Conservation (phyloP, 1,140 invertebrate genomes). For the Thaumatotibia leucotreta region DNA sequence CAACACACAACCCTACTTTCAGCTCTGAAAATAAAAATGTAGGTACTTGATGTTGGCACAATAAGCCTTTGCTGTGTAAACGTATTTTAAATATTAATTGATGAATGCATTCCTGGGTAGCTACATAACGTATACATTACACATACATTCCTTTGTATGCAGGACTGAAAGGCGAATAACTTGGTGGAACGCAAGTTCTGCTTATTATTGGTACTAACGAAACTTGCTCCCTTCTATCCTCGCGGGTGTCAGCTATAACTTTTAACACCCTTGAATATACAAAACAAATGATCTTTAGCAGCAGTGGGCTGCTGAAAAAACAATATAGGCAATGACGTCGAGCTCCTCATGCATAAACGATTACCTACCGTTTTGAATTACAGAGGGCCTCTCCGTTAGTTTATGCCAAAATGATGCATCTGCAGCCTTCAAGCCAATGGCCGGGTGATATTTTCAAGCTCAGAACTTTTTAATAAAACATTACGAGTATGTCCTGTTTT, state of each 20-base stretch:
- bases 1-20: no score
- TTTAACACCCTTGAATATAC: neutral
- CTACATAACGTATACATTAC: no score
- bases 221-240: neutral
- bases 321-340: neutral
- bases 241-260: neutral
- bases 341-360: slow-evolving; percentile 17
- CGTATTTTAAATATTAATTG: no score
- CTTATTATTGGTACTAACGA: neutral
- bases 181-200: no score
- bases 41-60: no score
- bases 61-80: no score
- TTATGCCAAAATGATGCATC: slow-evolving; percentile 24
- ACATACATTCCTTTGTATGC: no score
- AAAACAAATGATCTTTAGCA: neutral
- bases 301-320: neutral
- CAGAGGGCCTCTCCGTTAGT: neutral
- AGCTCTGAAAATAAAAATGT: no score
- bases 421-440: slow-evolving; percentile 23
- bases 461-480: slow-evolving; percentile 28
- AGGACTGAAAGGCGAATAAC: no score
- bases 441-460: slow-evolving; percentile 22
- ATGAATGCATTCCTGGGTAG: no score
- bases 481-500: slow-evolving; percentile 23
- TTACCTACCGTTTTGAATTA: slow-evolving; percentile 15